phyloP scores from a whole-genome alignment of 2,113 vertebrate species.

The Pan troglodytes region DNA sequence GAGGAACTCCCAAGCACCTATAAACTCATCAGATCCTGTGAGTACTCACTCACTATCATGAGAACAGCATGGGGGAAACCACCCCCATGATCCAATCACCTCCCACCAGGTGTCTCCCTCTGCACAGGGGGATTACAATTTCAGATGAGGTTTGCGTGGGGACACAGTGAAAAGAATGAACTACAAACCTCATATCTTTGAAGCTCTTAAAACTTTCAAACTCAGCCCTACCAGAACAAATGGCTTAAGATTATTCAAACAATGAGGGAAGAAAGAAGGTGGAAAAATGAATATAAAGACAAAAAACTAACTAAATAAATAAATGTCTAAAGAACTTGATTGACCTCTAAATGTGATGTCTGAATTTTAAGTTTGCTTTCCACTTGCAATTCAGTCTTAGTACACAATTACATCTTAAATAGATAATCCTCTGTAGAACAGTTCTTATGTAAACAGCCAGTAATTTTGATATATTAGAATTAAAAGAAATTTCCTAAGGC shows the following conservation, averaged over 20 bases:
- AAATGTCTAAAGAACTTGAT: background rate
- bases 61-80: too few species aligned
- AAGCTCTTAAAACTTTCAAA: constrained; percentile 3
- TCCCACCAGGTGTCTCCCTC: too few species aligned
- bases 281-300: background rate
- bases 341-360: background rate
- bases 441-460: constrained; percentile 75
- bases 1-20: too few species aligned
- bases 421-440: constrained; percentile 70
- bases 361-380: constrained; percentile 67
- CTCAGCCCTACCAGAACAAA: constrained; percentile 21
- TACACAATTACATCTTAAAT: constrained; percentile 48
- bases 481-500: constrained; percentile 74
- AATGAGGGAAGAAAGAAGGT: background rate
- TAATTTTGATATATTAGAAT: constrained; percentile 69
- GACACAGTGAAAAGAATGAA: background rate
- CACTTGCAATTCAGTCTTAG: constrained; percentile 41
- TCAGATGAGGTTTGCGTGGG: too few species aligned
- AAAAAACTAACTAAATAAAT: background rate
- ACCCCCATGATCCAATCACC: too few species aligned
- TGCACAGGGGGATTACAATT: too few species aligned
- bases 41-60: too few species aligned
- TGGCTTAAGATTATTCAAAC: background rate
- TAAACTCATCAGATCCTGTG: too few species aligned
- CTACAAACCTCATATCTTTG: accelerated